Evolutionary conservation across 2,888 invertebrate genomes (phyloP).

Genomic region (Smittia sp.): DNA sequence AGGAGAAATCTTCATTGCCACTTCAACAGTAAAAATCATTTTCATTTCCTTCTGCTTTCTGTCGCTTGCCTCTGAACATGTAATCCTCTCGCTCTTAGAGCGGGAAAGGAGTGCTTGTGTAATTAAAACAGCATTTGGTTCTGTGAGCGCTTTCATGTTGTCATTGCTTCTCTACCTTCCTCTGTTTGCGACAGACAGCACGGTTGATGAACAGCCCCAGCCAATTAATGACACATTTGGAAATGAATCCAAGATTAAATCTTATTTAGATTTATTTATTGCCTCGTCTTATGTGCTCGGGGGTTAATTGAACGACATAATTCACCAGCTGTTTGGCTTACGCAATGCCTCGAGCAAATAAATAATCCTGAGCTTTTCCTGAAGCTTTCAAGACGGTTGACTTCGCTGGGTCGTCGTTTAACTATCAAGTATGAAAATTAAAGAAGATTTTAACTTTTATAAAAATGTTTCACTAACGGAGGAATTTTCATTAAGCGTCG

Average conservation of each 20-base stretch:
- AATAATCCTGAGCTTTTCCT: no score
- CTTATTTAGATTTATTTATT: neutral
- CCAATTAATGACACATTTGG: neutral
- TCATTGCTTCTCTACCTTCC: neutral
- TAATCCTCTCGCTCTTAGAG: neutral
- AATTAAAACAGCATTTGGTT: slow-evolving; percentile 25
- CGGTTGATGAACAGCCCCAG: slow-evolving; percentile 7
- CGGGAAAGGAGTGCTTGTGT: neutral
- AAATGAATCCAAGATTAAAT: neutral
- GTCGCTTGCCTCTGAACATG: neutral
- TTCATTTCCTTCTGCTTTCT: slow-evolving; percentile 16
- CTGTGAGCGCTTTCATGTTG: neutral
- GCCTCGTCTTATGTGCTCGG: neutral
- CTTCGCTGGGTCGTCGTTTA: neutral
- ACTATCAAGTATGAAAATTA: slow-evolving; percentile 16
- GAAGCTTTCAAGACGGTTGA: no score
- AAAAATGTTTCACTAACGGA: neutral
- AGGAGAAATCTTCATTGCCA: slow-evolving; percentile 27
- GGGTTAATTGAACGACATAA: neutral
- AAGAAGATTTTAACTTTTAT: neutral
- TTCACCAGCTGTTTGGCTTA: no score
- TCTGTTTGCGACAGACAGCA: neutral
- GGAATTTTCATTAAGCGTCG: slow-evolving; percentile 19
- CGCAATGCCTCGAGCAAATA: no score
- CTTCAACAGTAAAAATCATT: slow-evolving; percentile 25